Evolutionary conservation across 2,113 vertebrate genomes (phyloP), one percentile per base, ranked within the genome.

Genomic region (Tetrax tetrax): DNA sequence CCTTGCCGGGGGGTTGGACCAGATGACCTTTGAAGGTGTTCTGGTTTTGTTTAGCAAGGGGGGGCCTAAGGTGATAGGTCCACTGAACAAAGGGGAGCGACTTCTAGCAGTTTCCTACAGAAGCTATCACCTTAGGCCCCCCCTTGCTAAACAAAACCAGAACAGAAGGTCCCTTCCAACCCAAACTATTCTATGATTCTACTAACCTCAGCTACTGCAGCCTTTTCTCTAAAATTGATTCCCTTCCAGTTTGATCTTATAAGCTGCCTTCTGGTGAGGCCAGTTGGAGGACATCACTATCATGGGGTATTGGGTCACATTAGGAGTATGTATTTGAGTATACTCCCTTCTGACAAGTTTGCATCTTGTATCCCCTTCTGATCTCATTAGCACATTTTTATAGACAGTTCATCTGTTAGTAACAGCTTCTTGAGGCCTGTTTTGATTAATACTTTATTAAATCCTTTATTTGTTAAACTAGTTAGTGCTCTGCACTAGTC

Each of bases 181-280:
- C 41, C 41, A 43, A 43, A 43, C 41, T 43, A 6, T 43, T 43
- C 41, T 43, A 43, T 43, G 41, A 43, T 43, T 43, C 41, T 61
- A 37, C 31, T 90, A 66, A 87, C 22, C n/a, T 76, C 68, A 35
- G 3, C 9, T 86, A 19, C 41, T 81, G 76, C 31, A 53, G 12
- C 33, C 54, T 80, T 91, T 89, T 81, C 45, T 89, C 37, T 71
- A 41, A 63, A n/a, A 51, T 29, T 37, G 28, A 10, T 95, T 95
- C 19, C n/a, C 9, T 38, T 93, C 74, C 48, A 60, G 1, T 75
- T 79, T 66, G 27, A 68, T 56, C 24, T 89, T n/a, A 12, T 86
- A 43, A 47, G 78, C 56, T 82, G 43, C 56, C 38, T 59, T 79
- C 53, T 79, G 35, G 23, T 66, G 27, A 33, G 87, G 51, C 43